Evolutionary conservation across 1,140 invertebrate species (phyloP).

Genomic region (Ephestia elutella): DNA sequence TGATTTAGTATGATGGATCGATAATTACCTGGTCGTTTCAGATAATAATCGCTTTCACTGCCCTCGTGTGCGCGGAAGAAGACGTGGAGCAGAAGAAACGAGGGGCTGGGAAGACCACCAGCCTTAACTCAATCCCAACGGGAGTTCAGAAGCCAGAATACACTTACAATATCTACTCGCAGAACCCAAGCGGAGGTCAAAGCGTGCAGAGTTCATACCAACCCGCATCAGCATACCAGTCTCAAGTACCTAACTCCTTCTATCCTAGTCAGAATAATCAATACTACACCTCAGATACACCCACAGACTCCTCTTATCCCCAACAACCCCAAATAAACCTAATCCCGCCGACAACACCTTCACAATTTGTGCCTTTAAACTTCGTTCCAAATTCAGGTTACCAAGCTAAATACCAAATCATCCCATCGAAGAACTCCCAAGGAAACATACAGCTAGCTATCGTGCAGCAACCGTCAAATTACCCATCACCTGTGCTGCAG

Average conservation of each 20-base stretch:
- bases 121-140: slow-evolving; percentile 52
- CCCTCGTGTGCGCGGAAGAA: slow-evolving; percentile 43
- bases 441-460: slow-evolving; percentile 54
- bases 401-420: slow-evolving; percentile 57
- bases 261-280: slow-evolving; percentile 55
- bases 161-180: slow-evolving; percentile 54
- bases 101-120: slow-evolving; percentile 48
- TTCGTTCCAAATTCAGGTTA: slow-evolving; percentile 58
- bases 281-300: slow-evolving; percentile 38
- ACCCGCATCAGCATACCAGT: slow-evolving; percentile 32
- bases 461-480: slow-evolving; percentile 37
- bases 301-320: slow-evolving; percentile 24
- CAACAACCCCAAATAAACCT: slow-evolving; percentile 31
- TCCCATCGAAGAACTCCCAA: slow-evolving; percentile 39
- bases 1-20: slow-evolving; percentile 30
- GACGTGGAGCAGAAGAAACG: slow-evolving; percentile 62
- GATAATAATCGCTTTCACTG: slow-evolving; percentile 49
- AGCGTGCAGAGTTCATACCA: slow-evolving; percentile 23
- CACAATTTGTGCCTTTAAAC: slow-evolving; percentile 58
- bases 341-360: slow-evolving; percentile 28
- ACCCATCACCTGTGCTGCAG: slow-evolving; percentile 33
- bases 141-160: slow-evolving; percentile 61
- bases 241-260: slow-evolving; percentile 51
- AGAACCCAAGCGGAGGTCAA: slow-evolving; percentile 31
- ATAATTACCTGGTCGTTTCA: slow-evolving; percentile 31